Percentiles rank a stretch among this genome's conserved stretches.
phyloP scores from a whole-genome alignment of 2,888 invertebrate species.

The Ditylenchus weischeri region DNA sequence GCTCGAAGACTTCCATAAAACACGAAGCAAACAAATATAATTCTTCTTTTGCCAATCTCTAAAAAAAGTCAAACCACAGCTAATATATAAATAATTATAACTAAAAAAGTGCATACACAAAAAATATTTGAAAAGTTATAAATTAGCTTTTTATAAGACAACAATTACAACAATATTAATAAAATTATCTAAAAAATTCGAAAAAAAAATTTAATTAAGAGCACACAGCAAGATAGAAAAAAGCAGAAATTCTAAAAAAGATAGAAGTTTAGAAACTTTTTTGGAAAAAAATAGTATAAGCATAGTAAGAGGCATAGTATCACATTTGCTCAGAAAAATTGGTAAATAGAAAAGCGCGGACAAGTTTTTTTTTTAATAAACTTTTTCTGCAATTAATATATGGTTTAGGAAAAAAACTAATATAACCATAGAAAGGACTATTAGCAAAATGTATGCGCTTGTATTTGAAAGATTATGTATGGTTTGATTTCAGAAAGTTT shows the following conservation, averaged over 20 bases:
- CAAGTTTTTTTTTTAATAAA: too few species aligned
- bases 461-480: too few species aligned
- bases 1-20: background rate
- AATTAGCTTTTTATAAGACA: conserved; percentile 4
- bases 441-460: too few species aligned
- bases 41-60: too few species aligned
- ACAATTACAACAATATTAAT: background rate
- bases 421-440: too few species aligned
- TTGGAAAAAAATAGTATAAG: background rate
- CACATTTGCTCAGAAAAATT: background rate
- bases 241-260: background rate
- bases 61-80: too few species aligned
- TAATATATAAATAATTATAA: too few species aligned
- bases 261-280: conserved; percentile 7
- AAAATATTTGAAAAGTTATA: background rate
- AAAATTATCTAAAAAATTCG: conserved; percentile 3
- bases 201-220: background rate
- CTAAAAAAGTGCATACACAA: background rate
- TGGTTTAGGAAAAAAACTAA: too few species aligned
- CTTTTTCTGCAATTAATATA: too few species aligned
- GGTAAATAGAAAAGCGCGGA: background rate
- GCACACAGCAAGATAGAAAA: background rate
- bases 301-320: background rate
- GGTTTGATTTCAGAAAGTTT: too few species aligned
- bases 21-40: too few species aligned